Evolutionary conservation across 2,797 vertebrate species (phyloP).

Genomic region (Telmatherina bonti): DNA sequence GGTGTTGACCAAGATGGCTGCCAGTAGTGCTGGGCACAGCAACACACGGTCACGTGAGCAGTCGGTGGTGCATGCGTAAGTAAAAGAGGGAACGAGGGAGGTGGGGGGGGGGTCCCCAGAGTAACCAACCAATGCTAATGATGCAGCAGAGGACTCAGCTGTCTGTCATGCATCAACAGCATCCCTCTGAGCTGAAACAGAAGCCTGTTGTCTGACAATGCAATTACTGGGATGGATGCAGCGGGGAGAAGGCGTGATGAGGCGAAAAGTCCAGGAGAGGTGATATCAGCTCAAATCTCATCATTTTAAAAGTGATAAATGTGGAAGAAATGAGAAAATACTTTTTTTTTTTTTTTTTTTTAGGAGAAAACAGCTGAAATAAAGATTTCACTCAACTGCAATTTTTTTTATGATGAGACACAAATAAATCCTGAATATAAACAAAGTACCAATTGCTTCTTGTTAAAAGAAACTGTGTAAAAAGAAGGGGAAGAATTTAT

Average conservation of each 20-base stretch:
- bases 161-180: constrained; percentile 47
- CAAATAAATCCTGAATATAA: too few relatives aligned
- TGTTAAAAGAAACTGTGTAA: too few relatives aligned
- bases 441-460: too few relatives aligned
- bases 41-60: constrained; percentile 91
- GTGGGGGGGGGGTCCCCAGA: constrained; percentile 78
- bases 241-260: background rate
- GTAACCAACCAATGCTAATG: constrained; percentile 81
- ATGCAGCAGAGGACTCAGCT: constrained; percentile 61
- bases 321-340: too few relatives aligned
- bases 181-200: constrained; percentile 29
- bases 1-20: constrained; percentile 99
- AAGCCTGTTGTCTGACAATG: constrained; percentile 25
- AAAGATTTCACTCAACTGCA: too few relatives aligned
- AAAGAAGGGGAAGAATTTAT: too few relatives aligned
- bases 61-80: constrained; percentile 87
- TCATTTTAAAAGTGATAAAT: too few relatives aligned
- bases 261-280: background rate
- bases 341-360: too few relatives aligned
- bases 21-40: constrained; percentile 88
- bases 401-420: too few relatives aligned
- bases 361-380: too few relatives aligned
- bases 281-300: too few relatives aligned
- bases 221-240: constrained; percentile 26
- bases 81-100: constrained; percentile 32